phyloP scores from a whole-genome alignment of 1,140 invertebrate genomes.

The Zaprionus africanus region DNA sequence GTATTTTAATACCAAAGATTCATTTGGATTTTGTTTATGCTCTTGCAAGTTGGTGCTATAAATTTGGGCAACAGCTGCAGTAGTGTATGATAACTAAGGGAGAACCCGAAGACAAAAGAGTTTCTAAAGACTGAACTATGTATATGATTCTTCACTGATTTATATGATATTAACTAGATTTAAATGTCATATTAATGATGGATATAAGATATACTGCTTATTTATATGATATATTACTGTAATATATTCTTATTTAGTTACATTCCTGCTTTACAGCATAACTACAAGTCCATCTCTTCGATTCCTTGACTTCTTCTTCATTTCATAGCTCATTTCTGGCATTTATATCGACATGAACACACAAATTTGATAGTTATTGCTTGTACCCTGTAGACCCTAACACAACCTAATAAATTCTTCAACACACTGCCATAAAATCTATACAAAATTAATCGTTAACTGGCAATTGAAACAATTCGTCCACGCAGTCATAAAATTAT shows the following conservation, averaged over 20 bases:
- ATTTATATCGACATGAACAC: neutral
- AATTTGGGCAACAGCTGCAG: conserved; percentile 39
- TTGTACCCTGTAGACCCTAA: neutral
- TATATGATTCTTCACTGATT: no score
- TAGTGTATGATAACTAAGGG: neutral
- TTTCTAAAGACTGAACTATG: neutral
- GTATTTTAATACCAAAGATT: conserved; percentile 39
- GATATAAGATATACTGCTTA: no score
- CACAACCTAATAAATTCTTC: neutral
- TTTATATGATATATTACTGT: no score
- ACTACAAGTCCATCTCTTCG: neutral
- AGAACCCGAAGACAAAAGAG: neutral
- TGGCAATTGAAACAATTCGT: neutral
- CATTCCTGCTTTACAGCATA: neutral
- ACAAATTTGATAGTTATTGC: neutral
- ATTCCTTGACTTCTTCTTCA: neutral
- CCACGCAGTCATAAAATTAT: conserved; percentile 10
- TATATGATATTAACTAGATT: no score
- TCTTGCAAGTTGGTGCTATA: conserved; percentile 48
- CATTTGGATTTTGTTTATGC: conserved; percentile 31
- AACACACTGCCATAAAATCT: neutral
- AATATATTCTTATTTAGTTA: no score
- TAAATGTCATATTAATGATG: no score
- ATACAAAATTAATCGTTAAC: neutral
- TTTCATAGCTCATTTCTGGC: neutral